Evolutionary conservation across 2,113 vertebrate species (phyloP).

Genomic region (Vimba vimba): DNA sequence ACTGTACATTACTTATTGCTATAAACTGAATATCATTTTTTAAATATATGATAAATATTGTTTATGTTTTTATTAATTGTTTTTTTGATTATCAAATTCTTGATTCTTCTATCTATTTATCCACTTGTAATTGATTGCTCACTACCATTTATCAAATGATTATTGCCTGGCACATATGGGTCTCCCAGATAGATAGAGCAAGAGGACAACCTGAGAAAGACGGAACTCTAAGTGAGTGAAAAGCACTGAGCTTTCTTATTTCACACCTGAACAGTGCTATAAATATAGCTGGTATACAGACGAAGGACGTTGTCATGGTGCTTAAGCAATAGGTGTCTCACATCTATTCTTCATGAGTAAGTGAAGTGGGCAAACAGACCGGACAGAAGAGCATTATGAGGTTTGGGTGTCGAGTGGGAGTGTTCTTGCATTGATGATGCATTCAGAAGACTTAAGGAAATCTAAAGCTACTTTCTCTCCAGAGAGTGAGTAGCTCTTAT

Average conservation of each 20-base stretch:
- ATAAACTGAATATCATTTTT: too few relatives aligned
- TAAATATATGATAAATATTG: too few relatives aligned
- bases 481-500: neutral
- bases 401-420: slow-evolving; percentile 7
- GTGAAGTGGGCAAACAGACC: neutral
- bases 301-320: slow-evolving; percentile 38
- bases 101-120: neutral
- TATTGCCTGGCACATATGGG: neutral
- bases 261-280: neutral
- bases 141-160: neutral
- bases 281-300: neutral
- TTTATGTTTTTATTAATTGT: neutral
- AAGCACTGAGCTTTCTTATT: neutral
- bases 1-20: too few relatives aligned
- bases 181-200: neutral
- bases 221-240: neutral
- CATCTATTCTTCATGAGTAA: slow-evolving; percentile 1
- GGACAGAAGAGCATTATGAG: neutral
- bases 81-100: neutral
- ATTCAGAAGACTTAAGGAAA: slow-evolving; percentile 12
- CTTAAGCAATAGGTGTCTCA: neutral
- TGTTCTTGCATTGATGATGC: neutral
- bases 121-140: neutral
- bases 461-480: neutral
- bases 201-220: neutral